Percentiles rank a stretch among this genome's conserved stretches.
Conservation (phyloP, 2,113 vertebrate genomes). For the Labeo rohita region DNA sequence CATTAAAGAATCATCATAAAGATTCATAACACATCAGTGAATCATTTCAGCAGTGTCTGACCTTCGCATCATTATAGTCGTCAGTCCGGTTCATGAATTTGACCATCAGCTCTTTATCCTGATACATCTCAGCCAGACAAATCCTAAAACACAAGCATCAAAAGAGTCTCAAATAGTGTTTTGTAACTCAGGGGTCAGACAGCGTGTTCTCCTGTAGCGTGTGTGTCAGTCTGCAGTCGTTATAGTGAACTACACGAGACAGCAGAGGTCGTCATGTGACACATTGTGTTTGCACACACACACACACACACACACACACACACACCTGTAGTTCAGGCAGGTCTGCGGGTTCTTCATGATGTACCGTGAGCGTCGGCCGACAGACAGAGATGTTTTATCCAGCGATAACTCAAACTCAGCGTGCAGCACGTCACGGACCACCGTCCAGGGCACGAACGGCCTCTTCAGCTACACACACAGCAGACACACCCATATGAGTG, state of each 20-base stretch:
- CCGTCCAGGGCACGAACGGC: slow-evolving; percentile 88
- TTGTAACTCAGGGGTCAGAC: not conserved
- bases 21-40: no score
- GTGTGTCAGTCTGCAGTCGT: not conserved
- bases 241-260: not conserved
- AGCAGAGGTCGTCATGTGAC: no score
- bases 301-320: slow-evolving; percentile 9
- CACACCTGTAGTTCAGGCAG: slow-evolving; percentile 85
- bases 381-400: slow-evolving; percentile 92
- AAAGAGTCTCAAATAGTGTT: not conserved
- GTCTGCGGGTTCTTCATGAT: slow-evolving; percentile 94
- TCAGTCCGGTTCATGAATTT: not conserved
- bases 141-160: slow-evolving; percentile 26
- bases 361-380: slow-evolving; percentile 87
- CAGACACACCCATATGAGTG: slow-evolving; percentile 1
- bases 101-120: not conserved
- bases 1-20: not conserved
- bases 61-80: slow-evolving; percentile 20
- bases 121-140: slow-evolving; percentile 49
- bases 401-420: slow-evolving; percentile 86
- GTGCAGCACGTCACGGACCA: slow-evolving; percentile 91
- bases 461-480: slow-evolving; percentile 82
- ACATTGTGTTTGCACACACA: no score
- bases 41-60: not conserved
- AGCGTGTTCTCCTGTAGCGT: no score